Base-by-base conservation (phyloP, 2,797 vertebrate species). In the Meda fulgida region DNA sequence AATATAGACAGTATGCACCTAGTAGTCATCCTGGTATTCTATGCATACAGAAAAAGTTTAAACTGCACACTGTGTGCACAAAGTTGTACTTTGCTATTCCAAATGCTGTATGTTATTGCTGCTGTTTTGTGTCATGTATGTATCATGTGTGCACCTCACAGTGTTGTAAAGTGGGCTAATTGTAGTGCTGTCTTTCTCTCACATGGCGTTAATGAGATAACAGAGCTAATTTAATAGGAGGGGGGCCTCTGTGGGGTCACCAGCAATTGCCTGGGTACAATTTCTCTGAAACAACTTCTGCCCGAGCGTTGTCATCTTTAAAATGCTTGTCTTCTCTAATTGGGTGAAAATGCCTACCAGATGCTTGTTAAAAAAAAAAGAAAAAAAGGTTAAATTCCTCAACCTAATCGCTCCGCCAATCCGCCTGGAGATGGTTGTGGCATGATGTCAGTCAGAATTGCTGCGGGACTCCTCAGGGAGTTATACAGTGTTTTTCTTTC, bases 261-360 rank as follows among this genome's bases (percentile, higher is more conserved):
- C 92, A 92, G 92, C 93, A 91, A 91, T 93, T 91, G 92, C 93
- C 92, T 94, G 93, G 92, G 94, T 94, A 94, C 90, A 94, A 91
- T 94, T 96, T 94, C 93, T 93, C 93, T 91, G 91, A 91, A 94
- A 93, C 92, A 93, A 94, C 95, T 94, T 93, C 94, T 93, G 73
- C 94, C 94, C 91, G 67, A 93, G 94, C 94, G 92, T 96, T 95
- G 94, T 94, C 93, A 93, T 93, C 92, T 94, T 94, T 94, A 92
- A 94, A 94, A 93, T 90, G 92, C 89, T 91, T 93, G 93, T 94
- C 94, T 94, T 92, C 93, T 94, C 95, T 95, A 94, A 96, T 95
- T 94, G 94, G 92, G 94, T 96, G 94, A 93, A 96, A 96, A 96
- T 95, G 93, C 90, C 92, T 91, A 94, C 93, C 95, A 96, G 94